Percentiles rank a stretch among this genome's conserved stretches.
These are phyloP conservation scores for Drosophila subpulchrella DNA, from an alignment of 1,140 invertebrate species.

Conservation along the genomic window DNA sequence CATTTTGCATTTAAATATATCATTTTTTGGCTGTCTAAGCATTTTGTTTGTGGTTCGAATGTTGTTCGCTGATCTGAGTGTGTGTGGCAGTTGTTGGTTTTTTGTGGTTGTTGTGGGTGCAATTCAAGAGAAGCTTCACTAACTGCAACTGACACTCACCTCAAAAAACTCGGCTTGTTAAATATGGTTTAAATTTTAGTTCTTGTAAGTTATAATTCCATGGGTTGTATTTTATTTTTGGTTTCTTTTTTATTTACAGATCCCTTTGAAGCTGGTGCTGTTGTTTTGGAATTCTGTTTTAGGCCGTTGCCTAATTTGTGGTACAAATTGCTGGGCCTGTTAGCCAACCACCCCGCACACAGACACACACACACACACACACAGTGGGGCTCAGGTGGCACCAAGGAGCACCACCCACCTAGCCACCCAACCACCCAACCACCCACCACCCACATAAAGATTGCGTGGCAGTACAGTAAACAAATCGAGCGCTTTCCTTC, in stretches of 20 bases:
- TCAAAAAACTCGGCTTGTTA: conserved; percentile 10
- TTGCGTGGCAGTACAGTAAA: conserved; percentile 62
- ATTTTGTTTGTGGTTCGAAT: conserved; percentile 29
- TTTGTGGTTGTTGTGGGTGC: conserved; percentile 44
- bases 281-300: conserved; percentile 24
- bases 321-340: conserved; percentile 44
- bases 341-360: conserved; percentile 9
- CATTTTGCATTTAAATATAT: conserved; percentile 65
- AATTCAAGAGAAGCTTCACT: conserved; percentile 34
- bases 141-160: conserved; percentile 36
- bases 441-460: conserved; percentile 19
- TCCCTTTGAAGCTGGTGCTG: conserved; percentile 7
- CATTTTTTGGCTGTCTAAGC: conserved; percentile 54
- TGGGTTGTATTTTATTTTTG: neutral
- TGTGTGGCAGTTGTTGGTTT: conserved; percentile 32
- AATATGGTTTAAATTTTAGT: neutral
- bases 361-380: neutral
- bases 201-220: neutral
- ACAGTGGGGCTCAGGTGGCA: conserved; percentile 11
- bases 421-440: neutral
- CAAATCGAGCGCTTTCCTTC: conserved; percentile 55
- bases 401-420: neutral
- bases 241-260: neutral
- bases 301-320: conserved; percentile 40
- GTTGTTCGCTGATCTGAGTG: conserved; percentile 31